phyloP scores from a whole-genome alignment of 2,888 invertebrate species.

The Pocota personata region DNA sequence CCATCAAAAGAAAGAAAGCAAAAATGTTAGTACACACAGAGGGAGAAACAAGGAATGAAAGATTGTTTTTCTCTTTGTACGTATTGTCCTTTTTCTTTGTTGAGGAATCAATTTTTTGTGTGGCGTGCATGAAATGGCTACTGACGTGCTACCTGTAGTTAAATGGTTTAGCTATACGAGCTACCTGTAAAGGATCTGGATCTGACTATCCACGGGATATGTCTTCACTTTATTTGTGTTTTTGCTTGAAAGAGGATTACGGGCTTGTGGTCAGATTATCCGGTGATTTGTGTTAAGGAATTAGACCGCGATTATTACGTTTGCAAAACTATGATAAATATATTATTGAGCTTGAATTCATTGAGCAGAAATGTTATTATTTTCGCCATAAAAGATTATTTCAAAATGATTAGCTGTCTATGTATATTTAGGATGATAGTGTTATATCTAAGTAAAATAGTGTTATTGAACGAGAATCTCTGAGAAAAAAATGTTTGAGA shows the following conservation, averaged over 20 bases:
- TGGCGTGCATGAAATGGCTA: slow-evolving; percentile 25
- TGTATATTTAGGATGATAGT: too few species aligned
- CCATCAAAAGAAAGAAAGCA: slow-evolving; percentile 17
- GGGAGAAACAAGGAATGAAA: neutral
- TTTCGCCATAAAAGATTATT: too few species aligned
- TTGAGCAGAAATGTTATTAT: neutral
- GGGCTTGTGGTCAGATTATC: slow-evolving; percentile 56
- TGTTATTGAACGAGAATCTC: too few species aligned
- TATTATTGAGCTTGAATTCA: neutral
- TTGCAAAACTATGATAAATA: neutral
- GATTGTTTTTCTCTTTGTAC: slow-evolving; percentile 20
- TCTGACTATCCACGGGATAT: neutral
- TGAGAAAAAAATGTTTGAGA: too few species aligned
- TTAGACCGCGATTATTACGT: slow-evolving; percentile 19
- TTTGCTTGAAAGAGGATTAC: slow-evolving; percentile 21
- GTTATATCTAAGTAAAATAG: too few species aligned
- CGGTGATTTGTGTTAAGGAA: slow-evolving; percentile 39
- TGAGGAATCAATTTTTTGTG: slow-evolving; percentile 7
- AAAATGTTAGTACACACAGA: neutral
- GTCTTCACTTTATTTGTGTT: neutral
- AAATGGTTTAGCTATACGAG: slow-evolving; percentile 17
- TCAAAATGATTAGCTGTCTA: too few species aligned
- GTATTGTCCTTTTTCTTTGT: slow-evolving; percentile 25
- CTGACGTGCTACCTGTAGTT: slow-evolving; percentile 32
- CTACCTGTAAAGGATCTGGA: slow-evolving; percentile 7